Evolutionary conservation across 2,113 vertebrate genomes (phyloP), one percentile per base, ranked within the genome.

Genomic region (Synodontis membranacea): DNA sequence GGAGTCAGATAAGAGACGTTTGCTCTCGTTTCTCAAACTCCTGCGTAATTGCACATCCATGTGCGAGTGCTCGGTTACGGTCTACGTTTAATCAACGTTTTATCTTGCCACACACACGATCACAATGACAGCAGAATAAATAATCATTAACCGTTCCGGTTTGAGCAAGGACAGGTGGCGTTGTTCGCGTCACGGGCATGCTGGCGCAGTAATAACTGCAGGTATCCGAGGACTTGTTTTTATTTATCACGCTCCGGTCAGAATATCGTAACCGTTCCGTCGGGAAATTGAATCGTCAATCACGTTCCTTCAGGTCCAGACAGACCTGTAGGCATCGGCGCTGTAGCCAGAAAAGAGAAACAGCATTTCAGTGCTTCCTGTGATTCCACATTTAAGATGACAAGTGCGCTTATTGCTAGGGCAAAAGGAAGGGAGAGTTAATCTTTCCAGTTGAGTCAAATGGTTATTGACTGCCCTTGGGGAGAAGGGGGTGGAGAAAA

Each of bases 241-340:
- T 93, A 93, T 94, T 92, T 92, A 88, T 94, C 91, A 91, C 88
- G 89, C 90, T 92, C 91, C 94, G 92, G 94, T 94, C 92, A 90
- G 92, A 92, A 94, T 94, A 93, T 93, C 92, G 92, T 89, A 88
- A 91, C 92, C 88, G 91, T 91, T 93, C 83, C 74, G 89, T 86
- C 87, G 86, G 42, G 89, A 93, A 93, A 94, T 95, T 94, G 94
- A 93, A 92, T 94, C 92, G 91, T 95, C 91, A 92, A 94, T 95
- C 93, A 93, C 91, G 91, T 92, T 86, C 85, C 89, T 89, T 75
- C 28, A 56, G 87, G 88, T 70, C 90, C 90, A 90, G 90, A 88
- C 87, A 88, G 90, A 82, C 79, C 66, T 82, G 64, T 81, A 72
- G 85, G 66, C 79, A 17, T 76, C 44, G 9, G 58, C 17, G 1